These are phyloP conservation scores for Eumaeus atala DNA, from an alignment of 1,140 invertebrate genomes.

Conservation along the genomic window DNA sequence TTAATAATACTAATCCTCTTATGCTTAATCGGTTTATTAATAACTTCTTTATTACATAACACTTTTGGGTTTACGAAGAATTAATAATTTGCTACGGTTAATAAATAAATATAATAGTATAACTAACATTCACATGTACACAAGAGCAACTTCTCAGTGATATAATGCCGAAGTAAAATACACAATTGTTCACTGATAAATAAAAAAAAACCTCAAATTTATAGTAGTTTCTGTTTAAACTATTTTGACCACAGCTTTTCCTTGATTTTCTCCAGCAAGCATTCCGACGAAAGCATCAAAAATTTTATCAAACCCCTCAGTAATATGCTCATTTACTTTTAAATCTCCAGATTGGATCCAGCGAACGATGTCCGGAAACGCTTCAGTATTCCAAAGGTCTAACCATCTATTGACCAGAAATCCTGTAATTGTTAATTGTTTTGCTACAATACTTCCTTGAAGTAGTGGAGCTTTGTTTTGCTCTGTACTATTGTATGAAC, in stretches of 20 bases:
- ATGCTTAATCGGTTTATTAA: too few species aligned
- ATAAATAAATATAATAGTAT: too few species aligned
- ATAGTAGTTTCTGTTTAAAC: background rate
- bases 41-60: conserved; percentile 1
- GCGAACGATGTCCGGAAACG: conserved; percentile 23
- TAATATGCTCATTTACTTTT: conserved; percentile 26
- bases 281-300: conserved; percentile 30
- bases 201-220: background rate
- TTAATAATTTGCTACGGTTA: too few species aligned
- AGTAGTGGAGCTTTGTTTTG: conserved; percentile 21
- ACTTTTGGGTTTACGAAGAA: too few species aligned
- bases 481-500: conserved; percentile 27
- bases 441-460: conserved; percentile 25
- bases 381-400: conserved; percentile 22
- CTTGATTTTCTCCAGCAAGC: conserved; percentile 30
- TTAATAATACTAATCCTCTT: too few species aligned
- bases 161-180: too few species aligned
- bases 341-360: conserved; percentile 31
- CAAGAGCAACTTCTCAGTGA: too few species aligned
- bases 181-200: too few species aligned
- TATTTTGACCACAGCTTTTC: conserved; percentile 32
- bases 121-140: too few species aligned
- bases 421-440: conserved; percentile 32
- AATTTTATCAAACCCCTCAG: conserved; percentile 33
- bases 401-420: conserved; percentile 27